A percentile compares a stretch with the other conserved stretches of the same genome.
These are phyloP conservation scores for Pollicipes pollicipes DNA, from an alignment of 1,140 invertebrate species.

Conservation along the genomic window DNA sequence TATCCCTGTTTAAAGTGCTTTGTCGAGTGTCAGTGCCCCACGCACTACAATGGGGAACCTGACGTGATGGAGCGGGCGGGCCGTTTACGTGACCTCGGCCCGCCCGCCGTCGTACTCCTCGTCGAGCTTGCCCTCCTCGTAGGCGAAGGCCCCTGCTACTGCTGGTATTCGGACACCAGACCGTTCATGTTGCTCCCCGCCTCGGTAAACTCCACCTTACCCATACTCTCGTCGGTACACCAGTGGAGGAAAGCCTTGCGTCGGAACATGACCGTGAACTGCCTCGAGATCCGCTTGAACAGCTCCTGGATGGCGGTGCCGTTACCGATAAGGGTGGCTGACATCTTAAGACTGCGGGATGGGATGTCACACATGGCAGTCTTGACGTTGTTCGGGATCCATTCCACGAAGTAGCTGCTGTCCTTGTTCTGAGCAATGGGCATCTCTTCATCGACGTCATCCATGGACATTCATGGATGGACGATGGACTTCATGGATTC, in stretches of 20 bases:
- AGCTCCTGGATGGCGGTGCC: constrained; percentile 32
- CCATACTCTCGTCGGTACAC: constrained; percentile 37
- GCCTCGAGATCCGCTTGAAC: constrained; percentile 36
- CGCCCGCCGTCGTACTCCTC: no score
- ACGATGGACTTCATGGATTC: no score
- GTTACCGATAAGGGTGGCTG: constrained; percentile 36
- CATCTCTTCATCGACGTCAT: constrained; percentile 66
- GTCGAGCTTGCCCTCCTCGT: no score
- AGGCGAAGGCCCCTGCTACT: constrained; percentile 32
- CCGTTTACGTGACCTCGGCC: no score
- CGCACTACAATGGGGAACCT: no score
- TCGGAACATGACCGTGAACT: constrained; percentile 37
- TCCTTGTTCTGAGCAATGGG: constrained; percentile 42
- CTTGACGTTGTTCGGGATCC: constrained; percentile 46
- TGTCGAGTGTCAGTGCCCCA: no score
- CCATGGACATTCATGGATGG: constrained; percentile 99
- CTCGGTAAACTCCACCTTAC: constrained; percentile 38
- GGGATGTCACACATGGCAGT: constrained; percentile 42
- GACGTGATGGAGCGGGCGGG: no score
- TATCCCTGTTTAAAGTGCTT: no score
- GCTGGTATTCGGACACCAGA: constrained; percentile 38
- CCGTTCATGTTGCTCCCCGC: constrained; percentile 41
- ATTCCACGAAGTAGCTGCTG: constrained; percentile 44
- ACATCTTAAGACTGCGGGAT: constrained; percentile 36
- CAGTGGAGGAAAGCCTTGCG: constrained; percentile 37